phyloP scores from a whole-genome alignment of 2,797 vertebrate genomes.

The Iguana delicatissima region DNA sequence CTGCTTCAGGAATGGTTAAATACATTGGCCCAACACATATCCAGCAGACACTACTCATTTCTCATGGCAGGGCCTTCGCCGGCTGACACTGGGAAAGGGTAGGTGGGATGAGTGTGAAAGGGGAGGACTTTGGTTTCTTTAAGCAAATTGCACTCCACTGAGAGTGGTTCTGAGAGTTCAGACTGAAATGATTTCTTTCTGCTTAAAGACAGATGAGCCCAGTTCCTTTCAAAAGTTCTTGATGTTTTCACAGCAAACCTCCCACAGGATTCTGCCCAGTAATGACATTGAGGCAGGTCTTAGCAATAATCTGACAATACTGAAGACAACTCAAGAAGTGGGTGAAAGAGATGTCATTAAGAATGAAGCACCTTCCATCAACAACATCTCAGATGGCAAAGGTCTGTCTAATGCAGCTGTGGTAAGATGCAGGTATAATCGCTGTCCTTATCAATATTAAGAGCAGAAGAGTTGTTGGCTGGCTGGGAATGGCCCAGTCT shows the following conservation, averaged over 20 bases:
- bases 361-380: constrained; percentile 78
- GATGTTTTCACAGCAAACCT: constrained; percentile 68
- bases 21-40: too few relatives aligned
- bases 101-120: background rate
- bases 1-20: too few relatives aligned
- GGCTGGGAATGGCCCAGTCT: background rate
- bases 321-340: constrained; percentile 61
- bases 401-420: constrained; percentile 68
- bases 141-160: too few relatives aligned
- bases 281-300: constrained; percentile 63
- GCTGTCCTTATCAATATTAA: background rate
- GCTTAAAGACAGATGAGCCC: background rate
- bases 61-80: too few relatives aligned
- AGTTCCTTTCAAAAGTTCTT: constrained; percentile 42
- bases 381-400: constrained; percentile 73
- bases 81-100: too few relatives aligned
- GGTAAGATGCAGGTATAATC: background rate
- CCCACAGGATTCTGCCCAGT: constrained; percentile 67
- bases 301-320: constrained; percentile 47
- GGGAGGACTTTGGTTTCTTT: background rate
- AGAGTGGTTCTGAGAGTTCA: background rate
- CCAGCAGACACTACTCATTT: too few relatives aligned
- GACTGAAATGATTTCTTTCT: background rate
- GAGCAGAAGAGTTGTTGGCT: background rate
- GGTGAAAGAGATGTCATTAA: constrained; percentile 61